Base-by-base conservation (phyloP, 2,888 invertebrate genomes). In the Spilosoma lubricipeda region DNA sequence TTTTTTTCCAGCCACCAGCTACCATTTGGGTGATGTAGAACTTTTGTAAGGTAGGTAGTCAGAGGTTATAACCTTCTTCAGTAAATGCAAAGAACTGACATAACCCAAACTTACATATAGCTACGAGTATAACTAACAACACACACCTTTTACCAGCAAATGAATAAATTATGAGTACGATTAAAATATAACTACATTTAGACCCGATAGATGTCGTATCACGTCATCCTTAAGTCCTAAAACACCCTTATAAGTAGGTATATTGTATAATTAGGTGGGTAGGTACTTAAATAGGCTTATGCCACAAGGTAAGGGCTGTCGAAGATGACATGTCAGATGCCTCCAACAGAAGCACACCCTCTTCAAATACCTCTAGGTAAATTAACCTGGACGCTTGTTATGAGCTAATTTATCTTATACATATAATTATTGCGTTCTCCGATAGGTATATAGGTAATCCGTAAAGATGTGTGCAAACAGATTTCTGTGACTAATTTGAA, bases 281-380 rank as follows among this genome's bases (percentile, higher is more conserved):
- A 67, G 42, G 59, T 69, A 75, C 27, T 72, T 64, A 42, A 48
- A 48, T 48, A 65, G 87, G 86, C 87, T 77, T 88, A 87, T 89
- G 65, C 33, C 88, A 87, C 82, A 90, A 93, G 91, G 91, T 90
- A 85, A 93, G 94, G 82, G 93, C 88, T 87, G 84, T 93, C 90
- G 90, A 93, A 94, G 94, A 93, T 93, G 93, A 92, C 93, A 93
- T 93, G 93, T 92, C 93, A 93, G 93, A 92, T 93, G 93, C 88
- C 92, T 79, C 74, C 70, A 71, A 81, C 93, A 90, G 90, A 85
- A 84, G 82, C 82, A 85, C 82, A 89, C 90, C 91, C 90, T 87
- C 79, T 86, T 91, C 87, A 87, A 90, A 89, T 87, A 80, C 63
- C 70, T 65, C 77, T 15, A 45, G 45, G 45, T 76, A 78, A 85